Percentiles rank a stretch among this genome's conserved stretches.
These are phyloP conservation scores for Sturmia bella DNA, from an alignment of 2,888 invertebrate genomes.

Conservation along the genomic window DNA sequence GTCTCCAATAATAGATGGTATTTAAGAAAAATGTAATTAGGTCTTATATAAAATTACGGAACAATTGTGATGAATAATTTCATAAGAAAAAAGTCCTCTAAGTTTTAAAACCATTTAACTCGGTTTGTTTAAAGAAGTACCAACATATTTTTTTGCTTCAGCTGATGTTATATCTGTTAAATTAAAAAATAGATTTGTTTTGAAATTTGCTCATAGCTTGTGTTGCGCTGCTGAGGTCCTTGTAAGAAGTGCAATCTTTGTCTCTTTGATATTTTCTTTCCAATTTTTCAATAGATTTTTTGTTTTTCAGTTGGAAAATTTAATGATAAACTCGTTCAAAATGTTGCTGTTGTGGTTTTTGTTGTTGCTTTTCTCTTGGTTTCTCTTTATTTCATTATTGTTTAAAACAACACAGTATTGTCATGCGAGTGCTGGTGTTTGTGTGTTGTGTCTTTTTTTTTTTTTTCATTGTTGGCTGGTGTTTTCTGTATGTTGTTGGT, in stretches of 20 bases:
- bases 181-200: constrained; percentile 55
- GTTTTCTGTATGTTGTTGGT: constrained; percentile 48
- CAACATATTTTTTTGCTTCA: constrained; percentile 64
- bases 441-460: neutral
- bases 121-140: constrained; percentile 66
- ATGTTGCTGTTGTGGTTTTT: constrained; percentile 62
- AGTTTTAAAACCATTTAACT: constrained; percentile 54
- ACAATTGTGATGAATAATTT: too few species aligned
- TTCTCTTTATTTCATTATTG: constrained; percentile 41
- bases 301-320: constrained; percentile 55
- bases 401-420: constrained; percentile 36
- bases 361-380: constrained; percentile 20
- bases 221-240: constrained; percentile 15
- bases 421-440: constrained; percentile 11
- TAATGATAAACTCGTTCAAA: constrained; percentile 70
- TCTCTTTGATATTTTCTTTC: constrained; percentile 8
- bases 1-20: too few species aligned
- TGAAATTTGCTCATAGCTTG: constrained; percentile 17
- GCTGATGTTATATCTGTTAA: constrained; percentile 23
- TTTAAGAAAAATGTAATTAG: too few species aligned
- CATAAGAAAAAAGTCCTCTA: neutral
- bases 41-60: too few species aligned
- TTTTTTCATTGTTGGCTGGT: constrained; percentile 28
- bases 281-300: constrained; percentile 18
- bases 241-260: constrained; percentile 30